Percentiles rank a stretch among this genome's conserved stretches.
Evolutionary conservation across 2,113 vertebrate species (phyloP).

Genomic region (Apaloderma vittatum): DNA sequence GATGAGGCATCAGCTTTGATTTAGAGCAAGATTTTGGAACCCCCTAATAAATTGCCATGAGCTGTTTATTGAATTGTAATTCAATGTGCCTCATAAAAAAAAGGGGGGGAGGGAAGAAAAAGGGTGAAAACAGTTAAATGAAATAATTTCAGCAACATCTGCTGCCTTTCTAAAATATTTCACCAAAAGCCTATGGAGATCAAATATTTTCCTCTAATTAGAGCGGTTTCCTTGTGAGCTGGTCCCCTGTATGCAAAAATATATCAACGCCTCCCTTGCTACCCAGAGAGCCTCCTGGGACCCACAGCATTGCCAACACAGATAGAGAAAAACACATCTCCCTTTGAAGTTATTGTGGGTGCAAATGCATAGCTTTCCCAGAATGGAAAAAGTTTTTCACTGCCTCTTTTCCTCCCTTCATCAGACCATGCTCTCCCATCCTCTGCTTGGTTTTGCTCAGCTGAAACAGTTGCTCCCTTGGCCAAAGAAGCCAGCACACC

Average conservation of each 20-base stretch:
- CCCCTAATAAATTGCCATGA: not conserved
- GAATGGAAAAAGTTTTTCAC: not conserved
- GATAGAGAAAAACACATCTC: not conserved
- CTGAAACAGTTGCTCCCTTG: not conserved
- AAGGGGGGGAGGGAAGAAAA: not conserved
- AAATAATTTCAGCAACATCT: conserved; percentile 47
- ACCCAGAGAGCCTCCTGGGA: not conserved
- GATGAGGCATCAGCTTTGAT: not conserved
- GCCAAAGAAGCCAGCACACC: not conserved
- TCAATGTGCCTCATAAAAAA: not conserved
- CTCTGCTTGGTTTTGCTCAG: not conserved
- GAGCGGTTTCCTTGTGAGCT: accelerated
- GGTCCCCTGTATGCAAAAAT: not conserved
- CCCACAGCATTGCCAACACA: not conserved
- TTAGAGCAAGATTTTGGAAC: not conserved
- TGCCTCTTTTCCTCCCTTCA: not conserved
- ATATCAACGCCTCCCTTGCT: not conserved
- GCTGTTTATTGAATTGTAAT: not conserved
- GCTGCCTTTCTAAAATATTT: conserved; percentile 28
- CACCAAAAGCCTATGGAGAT: conserved; percentile 27
- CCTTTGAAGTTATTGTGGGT: not conserved
- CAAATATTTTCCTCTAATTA: conserved; percentile 63
- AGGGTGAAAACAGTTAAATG: not conserved
- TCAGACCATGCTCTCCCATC: accelerated
- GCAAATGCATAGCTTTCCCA: not conserved